Evolutionary conservation across 2,113 vertebrate genomes (phyloP).

Genomic region (Chionomys nivalis): DNA sequence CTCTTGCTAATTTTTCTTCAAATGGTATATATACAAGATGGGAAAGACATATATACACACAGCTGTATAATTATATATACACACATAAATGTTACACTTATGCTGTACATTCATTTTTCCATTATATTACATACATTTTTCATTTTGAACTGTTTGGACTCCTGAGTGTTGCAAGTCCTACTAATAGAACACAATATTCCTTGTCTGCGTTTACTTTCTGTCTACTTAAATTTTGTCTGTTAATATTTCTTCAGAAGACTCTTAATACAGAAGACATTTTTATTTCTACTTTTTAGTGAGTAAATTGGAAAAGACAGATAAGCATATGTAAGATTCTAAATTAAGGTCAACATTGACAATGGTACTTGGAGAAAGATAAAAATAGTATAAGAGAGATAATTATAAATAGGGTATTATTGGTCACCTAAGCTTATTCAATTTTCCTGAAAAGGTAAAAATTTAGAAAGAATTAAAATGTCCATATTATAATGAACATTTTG

Average conservation of each 20-base stretch:
- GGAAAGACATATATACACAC: not conserved
- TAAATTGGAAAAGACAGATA: constrained; percentile 25
- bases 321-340: not conserved
- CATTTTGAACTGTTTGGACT: not conserved
- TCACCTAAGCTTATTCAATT: not conserved
- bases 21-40: not conserved
- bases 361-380: not conserved
- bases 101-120: not conserved
- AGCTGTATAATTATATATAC: not conserved
- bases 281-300: constrained; percentile 47
- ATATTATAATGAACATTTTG: not conserved
- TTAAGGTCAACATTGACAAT: not conserved
- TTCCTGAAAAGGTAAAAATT: not conserved
- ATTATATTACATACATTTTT: not conserved
- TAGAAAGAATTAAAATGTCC: not conserved
- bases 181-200: not conserved
- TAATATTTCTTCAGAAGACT: constrained; percentile 22
- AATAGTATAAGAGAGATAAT: not conserved
- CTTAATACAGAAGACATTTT: not conserved
- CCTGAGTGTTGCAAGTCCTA: not conserved
- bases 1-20: not conserved
- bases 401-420: not conserved
- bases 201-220: not conserved
- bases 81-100: not conserved
- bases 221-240: not conserved